Percentiles rank a stretch among this genome's conserved stretches.
phyloP scores from a whole-genome alignment of 2,797 vertebrate species.

The Cynodonichthys magdalenae region DNA sequence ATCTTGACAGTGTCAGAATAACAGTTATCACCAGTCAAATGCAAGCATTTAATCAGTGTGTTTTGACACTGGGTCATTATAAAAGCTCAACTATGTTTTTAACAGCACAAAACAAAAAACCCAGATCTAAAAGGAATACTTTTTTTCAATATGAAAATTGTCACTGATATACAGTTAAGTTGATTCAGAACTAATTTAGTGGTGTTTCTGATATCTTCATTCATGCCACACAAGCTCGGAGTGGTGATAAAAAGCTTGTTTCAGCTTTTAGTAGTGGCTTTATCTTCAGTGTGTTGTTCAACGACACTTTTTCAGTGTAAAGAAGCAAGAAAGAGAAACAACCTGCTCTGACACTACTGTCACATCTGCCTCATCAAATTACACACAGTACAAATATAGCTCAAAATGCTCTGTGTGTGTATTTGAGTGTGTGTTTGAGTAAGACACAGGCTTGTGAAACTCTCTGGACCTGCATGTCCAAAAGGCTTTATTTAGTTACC shows the following conservation, averaged over 20 bases:
- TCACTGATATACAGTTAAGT: not conserved
- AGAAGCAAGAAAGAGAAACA: not conserved
- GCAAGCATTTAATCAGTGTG: not conserved
- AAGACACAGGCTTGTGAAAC: not conserved
- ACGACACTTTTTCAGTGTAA: not conserved
- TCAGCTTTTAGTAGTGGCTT: not conserved
- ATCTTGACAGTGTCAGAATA: not conserved
- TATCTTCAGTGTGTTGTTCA: not conserved
- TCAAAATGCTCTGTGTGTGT: conserved; percentile 8
- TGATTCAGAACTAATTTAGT: not conserved
- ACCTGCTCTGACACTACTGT: not conserved
- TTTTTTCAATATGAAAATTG: not conserved
- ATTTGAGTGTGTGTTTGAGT: not conserved
- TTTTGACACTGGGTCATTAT: not conserved
- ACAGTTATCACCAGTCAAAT: not conserved
- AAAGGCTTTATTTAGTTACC: conserved; percentile 15
- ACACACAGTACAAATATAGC: conserved; percentile 11
- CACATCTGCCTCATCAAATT: not conserved
- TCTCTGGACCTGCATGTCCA: not conserved
- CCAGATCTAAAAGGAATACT: not conserved
- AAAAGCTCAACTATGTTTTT: not conserved
- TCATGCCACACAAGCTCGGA: not conserved
- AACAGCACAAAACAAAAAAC: not conserved
- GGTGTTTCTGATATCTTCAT: not conserved
- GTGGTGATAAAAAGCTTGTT: not conserved